Evolutionary conservation across 2,797 vertebrate species (phyloP).

Genomic region (Fringilla coelebs): DNA sequence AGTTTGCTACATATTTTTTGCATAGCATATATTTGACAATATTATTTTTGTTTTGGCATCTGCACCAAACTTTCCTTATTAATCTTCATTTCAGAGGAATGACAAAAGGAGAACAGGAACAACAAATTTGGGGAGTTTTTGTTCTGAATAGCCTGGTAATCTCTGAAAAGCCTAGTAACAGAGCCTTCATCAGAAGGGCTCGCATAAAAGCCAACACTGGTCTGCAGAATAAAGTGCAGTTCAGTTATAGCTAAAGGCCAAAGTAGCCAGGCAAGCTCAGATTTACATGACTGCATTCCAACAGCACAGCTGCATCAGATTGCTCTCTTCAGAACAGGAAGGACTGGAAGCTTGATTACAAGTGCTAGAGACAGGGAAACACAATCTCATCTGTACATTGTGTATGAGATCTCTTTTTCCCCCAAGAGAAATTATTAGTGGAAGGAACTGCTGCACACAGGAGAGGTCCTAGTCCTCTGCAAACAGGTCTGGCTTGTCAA

Average conservation of each 20-base stretch:
- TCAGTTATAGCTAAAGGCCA: slow-evolving; percentile 8
- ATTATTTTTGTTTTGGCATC: neutral
- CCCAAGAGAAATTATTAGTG: neutral
- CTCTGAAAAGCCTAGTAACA: neutral
- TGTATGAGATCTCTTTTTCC: neutral
- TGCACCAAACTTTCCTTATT: neutral
- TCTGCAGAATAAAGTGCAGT: neutral
- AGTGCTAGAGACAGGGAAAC: neutral
- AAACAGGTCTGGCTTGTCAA: neutral
- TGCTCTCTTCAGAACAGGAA: slow-evolving; percentile 39
- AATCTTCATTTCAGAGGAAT: neutral
- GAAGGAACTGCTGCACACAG: neutral
- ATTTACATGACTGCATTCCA: neutral
- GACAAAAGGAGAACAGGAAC: neutral
- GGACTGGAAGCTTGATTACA: slow-evolving; percentile 39
- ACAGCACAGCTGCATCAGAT: slow-evolving; percentile 56
- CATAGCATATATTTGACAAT: neutral
- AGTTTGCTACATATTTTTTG: neutral
- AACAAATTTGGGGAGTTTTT: neutral
- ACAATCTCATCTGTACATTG: slow-evolving; percentile 15
- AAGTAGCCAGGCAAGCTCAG: neutral
- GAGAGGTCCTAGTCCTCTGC: neutral
- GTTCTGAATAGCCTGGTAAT: neutral
- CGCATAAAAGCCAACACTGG: neutral
- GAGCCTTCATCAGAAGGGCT: neutral